Conservation (phyloP, 2,113 vertebrate species). For the Anhinga rufa region DNA sequence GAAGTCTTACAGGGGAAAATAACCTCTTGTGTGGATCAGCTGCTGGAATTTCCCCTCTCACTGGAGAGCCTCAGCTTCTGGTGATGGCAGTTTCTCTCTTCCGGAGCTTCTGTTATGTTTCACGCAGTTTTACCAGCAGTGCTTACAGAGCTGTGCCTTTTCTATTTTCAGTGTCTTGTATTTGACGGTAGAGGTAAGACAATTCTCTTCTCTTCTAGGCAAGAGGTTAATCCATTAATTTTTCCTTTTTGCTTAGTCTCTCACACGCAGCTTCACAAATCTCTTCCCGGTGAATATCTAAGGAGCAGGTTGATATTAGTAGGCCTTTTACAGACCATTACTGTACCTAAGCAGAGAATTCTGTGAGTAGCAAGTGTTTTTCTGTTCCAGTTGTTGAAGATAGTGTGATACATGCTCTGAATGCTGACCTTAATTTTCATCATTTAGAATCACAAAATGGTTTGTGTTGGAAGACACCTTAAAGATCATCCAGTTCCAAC, state of each 20-base stretch:
- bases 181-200: neutral
- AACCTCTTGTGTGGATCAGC: neutral
- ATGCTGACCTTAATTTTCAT: neutral
- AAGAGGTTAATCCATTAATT: neutral
- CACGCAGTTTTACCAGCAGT: neutral
- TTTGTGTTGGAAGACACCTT: too few relatives aligned
- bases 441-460: too few relatives aligned
- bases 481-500: too few relatives aligned
- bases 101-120: neutral
- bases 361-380: neutral
- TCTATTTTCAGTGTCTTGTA: neutral
- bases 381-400: neutral
- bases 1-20: neutral
- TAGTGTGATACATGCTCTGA: neutral
- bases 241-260: neutral
- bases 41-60: neutral
- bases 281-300: too few relatives aligned
- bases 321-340: neutral
- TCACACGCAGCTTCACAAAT: too few relatives aligned
- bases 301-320: neutral
- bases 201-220: neutral
- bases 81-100: neutral
- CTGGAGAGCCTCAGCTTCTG: neutral
- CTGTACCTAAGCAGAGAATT: neutral
- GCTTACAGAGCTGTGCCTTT: neutral